Base-by-base conservation (phyloP, 1,140 invertebrate species). In the Lordiphosa clarofinis region DNA sequence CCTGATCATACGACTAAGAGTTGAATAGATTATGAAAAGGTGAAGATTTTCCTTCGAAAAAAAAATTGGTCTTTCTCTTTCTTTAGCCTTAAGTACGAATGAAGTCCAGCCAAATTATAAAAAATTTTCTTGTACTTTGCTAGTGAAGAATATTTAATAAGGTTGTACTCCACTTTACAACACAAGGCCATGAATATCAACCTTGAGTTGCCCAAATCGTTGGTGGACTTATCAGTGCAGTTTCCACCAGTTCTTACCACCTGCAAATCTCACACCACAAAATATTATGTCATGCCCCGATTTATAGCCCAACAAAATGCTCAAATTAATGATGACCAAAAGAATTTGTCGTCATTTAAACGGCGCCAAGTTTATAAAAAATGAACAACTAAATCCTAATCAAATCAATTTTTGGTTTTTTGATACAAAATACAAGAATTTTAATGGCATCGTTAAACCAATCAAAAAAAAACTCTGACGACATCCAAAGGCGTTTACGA, bases 361-460 rank as follows among this genome's bases (percentile, higher is more conserved):
- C 39, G 75, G 76, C 75, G 75, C 75, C 75, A 75, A 72, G 50
- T 56, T 47, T 53, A 72, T 68, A 74, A 78, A 52, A 28, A 56
- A 31, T 31, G 76, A 57, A 57, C 64, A 81, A 67, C 56, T 59
- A 74, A 79, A 70, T 73, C 69, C 52, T 36, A 63, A 73, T 40
- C 19, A 44, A 56, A 55, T 31, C 46, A 33, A 33, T 28, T 39
- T 44, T 8, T 24, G 12, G 12, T 44, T 44, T 31, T 31, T 21
- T 24, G 24, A 28, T 46, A 48, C 36, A 19, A 35, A 35, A 28
- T n/a, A 37, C 9, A 43, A 38, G 21, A 39, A 70, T 50, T 74
- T 79, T 79, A 74, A 79, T 66, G 61, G 57, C 74, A 73, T 70
- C 74, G 71, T 81, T 74, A 79, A 68, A 47, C 31, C 64, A 37